These are phyloP conservation scores for Lamellibrachia satsuma DNA, from an alignment of 2,888 invertebrate genomes.

Conservation along the genomic window DNA sequence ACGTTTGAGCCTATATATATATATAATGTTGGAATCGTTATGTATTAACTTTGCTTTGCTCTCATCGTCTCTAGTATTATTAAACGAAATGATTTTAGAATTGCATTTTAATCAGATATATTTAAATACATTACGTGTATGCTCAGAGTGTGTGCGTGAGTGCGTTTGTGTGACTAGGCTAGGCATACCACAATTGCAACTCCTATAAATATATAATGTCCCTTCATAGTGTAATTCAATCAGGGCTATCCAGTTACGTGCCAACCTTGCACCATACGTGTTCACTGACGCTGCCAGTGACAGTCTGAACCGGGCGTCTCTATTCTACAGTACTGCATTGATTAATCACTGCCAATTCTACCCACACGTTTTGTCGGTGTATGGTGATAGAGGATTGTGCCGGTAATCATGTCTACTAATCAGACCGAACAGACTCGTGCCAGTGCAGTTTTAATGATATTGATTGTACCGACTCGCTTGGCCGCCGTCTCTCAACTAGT, in stretches of 20 bases:
- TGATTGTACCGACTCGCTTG: not conserved
- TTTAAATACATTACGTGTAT: too few species aligned
- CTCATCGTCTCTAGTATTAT: too few species aligned
- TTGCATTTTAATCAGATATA: too few species aligned
- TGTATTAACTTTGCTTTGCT: too few species aligned
- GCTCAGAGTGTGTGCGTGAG: too few species aligned
- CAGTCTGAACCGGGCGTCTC: not conserved
- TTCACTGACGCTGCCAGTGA: not conserved
- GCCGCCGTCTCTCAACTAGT: not conserved
- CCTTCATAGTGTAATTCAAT: not conserved
- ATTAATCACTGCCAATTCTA: not conserved
- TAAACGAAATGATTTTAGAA: too few species aligned
- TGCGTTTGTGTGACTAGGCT: not conserved
- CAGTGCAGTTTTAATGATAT: not conserved
- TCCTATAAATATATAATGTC: not conserved
- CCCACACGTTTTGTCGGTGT: not conserved
- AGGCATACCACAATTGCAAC: not conserved
- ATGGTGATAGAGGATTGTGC: not conserved
- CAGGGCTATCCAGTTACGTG: not conserved
- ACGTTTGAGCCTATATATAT: too few species aligned
- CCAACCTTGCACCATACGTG: not conserved
- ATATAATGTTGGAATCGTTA: too few species aligned
- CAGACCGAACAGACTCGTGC: not conserved
- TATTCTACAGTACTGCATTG: not conserved
- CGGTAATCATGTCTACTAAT: not conserved